Base-by-base conservation (phyloP, 2,888 invertebrate species). In the Callyntrura guangdongensis region DNA sequence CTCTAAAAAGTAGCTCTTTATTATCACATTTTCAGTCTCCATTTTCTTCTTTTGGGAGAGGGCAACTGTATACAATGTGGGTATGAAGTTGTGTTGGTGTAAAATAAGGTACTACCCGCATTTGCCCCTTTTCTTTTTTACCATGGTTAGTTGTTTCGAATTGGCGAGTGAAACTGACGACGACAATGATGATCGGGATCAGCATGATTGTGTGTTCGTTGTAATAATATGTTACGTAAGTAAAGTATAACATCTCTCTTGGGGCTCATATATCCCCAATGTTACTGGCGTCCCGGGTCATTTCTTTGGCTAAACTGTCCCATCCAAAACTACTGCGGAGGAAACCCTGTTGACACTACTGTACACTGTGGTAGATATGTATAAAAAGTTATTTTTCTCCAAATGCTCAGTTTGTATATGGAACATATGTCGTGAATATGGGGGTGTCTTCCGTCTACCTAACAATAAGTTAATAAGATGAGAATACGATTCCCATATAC, bases 281-380 rank as follows among this genome's bases (percentile, higher is more conserved):
- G 87, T 86, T 85, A 90, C 92, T 89, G 74, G 90, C 89, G 91
- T 91, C 85, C 81, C 69, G 92, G 90, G 92, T 88, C 92, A 92
- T 92, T 90, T 92, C 83, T 81, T 88, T 90, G 77, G 84, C 87
- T 90, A 90, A 92, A 92, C 90, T 88, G 90, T 88, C 85, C 85
- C 90, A 92, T 92, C 74, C 25, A 74, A 59, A 82, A 56, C 8
- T 20, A 2, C 53, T 53, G 20, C 20, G 83, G 11, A 27, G 45
- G 69, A 22, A 69, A 69, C 2, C 36, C 36, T 47, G 36, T 36
- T 36, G 36, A 36, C 36, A 14, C 56, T n/a, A 56, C 56, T 56
- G 4, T 56, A 56, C 56, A 8, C 56, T 56, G 36, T 36, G 6
- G 6, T 36, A 36, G 6, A 36, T 36, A 36, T 6, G 36, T 36